Evolutionary conservation across 2,888 invertebrate species (phyloP).

Genomic region (Tetrapedia diversipes): DNA sequence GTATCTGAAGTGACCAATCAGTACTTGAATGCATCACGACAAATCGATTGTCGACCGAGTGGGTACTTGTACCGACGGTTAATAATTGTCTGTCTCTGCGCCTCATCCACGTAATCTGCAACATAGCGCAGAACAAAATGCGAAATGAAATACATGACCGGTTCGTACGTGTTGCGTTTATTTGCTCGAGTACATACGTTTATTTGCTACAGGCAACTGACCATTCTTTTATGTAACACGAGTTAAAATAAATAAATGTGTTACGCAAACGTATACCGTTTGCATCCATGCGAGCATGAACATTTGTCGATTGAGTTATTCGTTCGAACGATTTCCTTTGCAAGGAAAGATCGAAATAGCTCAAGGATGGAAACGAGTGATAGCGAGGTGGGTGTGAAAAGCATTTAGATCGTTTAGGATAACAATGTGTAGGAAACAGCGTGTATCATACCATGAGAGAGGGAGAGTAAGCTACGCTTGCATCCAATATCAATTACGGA

Average conservation of each 20-base stretch:
- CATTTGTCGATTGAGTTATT: not conserved
- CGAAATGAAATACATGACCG: slow-evolving; percentile 12
- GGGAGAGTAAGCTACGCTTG: slow-evolving; percentile 45
- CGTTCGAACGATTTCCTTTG: not conserved
- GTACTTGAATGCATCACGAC: slow-evolving; percentile 78
- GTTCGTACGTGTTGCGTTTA: not conserved
- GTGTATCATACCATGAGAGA: slow-evolving; percentile 48
- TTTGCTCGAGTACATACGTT: not conserved
- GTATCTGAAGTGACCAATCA: slow-evolving; percentile 80
- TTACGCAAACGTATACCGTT: not conserved
- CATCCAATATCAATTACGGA: slow-evolving; percentile 71
- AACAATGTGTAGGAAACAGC: slow-evolving; percentile 56
- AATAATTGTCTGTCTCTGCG: slow-evolving; percentile 79
- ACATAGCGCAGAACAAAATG: slow-evolving; percentile 32
- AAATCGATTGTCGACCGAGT: slow-evolving; percentile 80
- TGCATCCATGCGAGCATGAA: not conserved
- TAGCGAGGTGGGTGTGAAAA: slow-evolving; percentile 37
- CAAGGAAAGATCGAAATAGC: slow-evolving; percentile 6
- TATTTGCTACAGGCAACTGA: not conserved
- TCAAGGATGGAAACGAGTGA: slow-evolving; percentile 22
- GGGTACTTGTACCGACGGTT: slow-evolving; percentile 80
- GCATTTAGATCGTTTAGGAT: slow-evolving; percentile 49
- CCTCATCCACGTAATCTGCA: slow-evolving; percentile 81
- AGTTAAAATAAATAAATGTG: not conserved
- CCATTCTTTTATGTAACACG: not conserved